Conservation (phyloP, 2,113 vertebrate species). For the Conger conger region DNA sequence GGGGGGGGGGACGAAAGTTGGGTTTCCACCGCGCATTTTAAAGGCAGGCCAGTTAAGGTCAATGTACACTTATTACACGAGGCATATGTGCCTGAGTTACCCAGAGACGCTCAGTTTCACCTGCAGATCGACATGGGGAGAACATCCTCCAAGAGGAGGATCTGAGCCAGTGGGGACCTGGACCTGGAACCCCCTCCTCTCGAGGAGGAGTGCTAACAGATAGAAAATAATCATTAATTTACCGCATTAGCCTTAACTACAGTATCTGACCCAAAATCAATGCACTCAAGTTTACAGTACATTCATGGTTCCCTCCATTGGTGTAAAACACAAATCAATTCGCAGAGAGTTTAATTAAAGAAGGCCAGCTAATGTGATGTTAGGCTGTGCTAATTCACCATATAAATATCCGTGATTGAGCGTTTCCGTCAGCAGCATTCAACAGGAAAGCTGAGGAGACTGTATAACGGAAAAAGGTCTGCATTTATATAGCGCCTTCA, state of each 20-base stretch:
- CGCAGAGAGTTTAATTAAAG: conserved; percentile 56
- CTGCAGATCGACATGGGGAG: no score
- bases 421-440: conserved; percentile 59
- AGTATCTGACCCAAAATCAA: background rate
- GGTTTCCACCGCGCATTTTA: no score
- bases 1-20: no score
- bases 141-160: no score
- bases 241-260: background rate
- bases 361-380: conserved; percentile 42
- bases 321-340: conserved; percentile 25
- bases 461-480: conserved; percentile 27
- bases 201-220: no score
- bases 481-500: no score
- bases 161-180: no score
- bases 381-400: conserved; percentile 36
- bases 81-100: no score
- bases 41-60: no score
- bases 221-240: background rate
- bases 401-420: conserved; percentile 40
- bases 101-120: no score
- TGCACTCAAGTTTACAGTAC: background rate
- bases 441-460: conserved; percentile 50
- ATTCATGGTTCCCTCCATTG: background rate
- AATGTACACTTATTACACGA: no score
- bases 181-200: no score